A percentile compares a stretch with the other conserved stretches of the same genome.
Evolutionary conservation across 2,113 vertebrate genomes (phyloP).

Genomic region (Cynocephalus volans): DNA sequence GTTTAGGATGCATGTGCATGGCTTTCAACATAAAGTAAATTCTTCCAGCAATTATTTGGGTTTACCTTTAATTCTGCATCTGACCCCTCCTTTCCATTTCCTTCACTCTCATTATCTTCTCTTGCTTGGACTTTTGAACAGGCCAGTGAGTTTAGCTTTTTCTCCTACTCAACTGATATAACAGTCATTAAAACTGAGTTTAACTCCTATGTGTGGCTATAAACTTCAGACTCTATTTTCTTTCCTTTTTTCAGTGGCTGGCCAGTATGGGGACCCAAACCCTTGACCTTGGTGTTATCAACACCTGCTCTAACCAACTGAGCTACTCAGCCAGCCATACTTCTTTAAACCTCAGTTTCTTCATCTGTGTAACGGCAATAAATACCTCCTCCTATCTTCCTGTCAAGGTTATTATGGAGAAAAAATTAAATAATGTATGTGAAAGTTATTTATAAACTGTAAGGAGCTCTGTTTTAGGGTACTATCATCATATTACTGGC

Average conservation of each 20-base stretch:
- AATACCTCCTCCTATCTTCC: neutral
- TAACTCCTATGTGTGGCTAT: conserved; percentile 6
- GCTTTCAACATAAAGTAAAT: conserved; percentile 28
- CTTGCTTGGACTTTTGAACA: neutral
- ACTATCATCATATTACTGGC: neutral
- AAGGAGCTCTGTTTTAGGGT: neutral
- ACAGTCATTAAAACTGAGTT: conserved; percentile 27
- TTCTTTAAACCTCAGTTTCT: conserved; percentile 62
- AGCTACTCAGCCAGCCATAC: neutral
- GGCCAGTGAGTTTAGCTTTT: neutral
- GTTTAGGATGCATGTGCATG: neutral
- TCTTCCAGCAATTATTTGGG: conserved; percentile 2
- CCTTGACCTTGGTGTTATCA: no score
- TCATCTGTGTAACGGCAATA: neutral
- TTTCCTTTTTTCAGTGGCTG: no score
- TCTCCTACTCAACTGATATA: neutral
- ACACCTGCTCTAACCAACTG: no score
- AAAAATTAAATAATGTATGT: conserved; percentile 11
- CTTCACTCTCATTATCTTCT: neutral
- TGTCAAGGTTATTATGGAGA: conserved; percentile 2
- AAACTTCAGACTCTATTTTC: neutral
- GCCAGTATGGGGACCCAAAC: no score
- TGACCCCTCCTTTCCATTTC: neutral
- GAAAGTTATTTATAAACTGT: neutral
- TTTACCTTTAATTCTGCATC: conserved; percentile 44